Evolutionary conservation across 2,113 vertebrate genomes (phyloP).

Genomic region (Pelecanus crispus): DNA sequence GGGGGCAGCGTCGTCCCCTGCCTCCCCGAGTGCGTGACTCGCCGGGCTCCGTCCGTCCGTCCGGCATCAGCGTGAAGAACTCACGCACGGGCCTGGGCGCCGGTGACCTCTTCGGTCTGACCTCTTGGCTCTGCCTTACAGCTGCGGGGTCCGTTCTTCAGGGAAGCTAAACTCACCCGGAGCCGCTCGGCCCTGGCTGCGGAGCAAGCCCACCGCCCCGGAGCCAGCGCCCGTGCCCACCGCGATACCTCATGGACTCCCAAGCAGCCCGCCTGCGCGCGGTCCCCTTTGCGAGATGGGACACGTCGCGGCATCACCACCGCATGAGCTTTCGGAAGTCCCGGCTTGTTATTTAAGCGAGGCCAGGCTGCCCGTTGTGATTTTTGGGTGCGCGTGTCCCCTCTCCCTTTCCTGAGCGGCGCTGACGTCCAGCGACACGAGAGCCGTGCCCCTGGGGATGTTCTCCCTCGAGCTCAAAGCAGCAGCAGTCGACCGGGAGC

Average conservation of each 20-base stretch:
- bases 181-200: accelerated
- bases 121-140: accelerated
- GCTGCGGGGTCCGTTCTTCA: accelerated
- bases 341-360: neutral
- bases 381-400: accelerated
- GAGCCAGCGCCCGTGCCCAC: accelerated
- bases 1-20: neutral
- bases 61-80: neutral
- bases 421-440: neutral
- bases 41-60: accelerated
- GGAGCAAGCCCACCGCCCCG: accelerated
- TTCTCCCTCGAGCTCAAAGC: neutral
- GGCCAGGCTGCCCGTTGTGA: neutral
- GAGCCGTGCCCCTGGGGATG: neutral
- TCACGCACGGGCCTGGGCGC: accelerated
- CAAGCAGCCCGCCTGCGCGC: accelerated
- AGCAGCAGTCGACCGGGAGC: neutral
- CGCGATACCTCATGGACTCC: accelerated
- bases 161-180: neutral
- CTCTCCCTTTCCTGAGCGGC: neutral
- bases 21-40: neutral
- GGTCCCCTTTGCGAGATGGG: neutral
- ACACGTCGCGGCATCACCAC: accelerated
- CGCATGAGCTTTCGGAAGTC: neutral
- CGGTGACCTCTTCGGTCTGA: neutral